Evolutionary conservation across 2,113 vertebrate species (phyloP), one percentile per base, ranked within the genome.

Genomic region (Ophiodon elongatus): DNA sequence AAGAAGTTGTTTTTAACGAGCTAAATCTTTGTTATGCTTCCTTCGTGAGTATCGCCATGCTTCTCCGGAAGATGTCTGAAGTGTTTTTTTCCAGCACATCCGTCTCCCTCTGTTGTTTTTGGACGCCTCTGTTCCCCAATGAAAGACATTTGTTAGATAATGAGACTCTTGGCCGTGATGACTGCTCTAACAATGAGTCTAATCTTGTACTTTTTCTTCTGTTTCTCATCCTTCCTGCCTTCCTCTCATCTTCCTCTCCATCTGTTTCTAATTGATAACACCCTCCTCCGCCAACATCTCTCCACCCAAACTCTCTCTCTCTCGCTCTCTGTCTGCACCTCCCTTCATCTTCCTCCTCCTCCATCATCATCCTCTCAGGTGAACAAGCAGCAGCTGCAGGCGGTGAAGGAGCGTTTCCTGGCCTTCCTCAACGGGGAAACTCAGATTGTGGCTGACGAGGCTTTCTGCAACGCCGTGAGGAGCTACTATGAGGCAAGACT

Each of bases 401-500:
- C 94, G 1, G 91, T 98, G 83, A 97, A 96, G 93, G 98, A 99
- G 4, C 94, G 96, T 27, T 99, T 99, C 88, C 96, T 95, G 91
- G 96, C 97, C 80, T 99, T 99, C 80, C 93, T 99, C 77, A 99
- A 96, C 0, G 98, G 98, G 23, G 98, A 99, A 57, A 98, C 96
- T 0, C 98, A 98, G 87, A 99, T 99, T 0, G 92, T 97, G 25
- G 97, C 98, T 0, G 98, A 99, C 54, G 98, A 99, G 94, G 98
- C 98, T 4, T 99, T 99, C 95, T 99, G 97, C 87, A 99, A 99
- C 50, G 98, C 98, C 0, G 97, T 98, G 69, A 93, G 97, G 67
- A 99, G 97, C 93, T 99, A 99, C 93, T 97, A 97, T 1, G 98
- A 99, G 97, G 98, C 95, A 95, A 96, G 95, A 9, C 0, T 0